Conservation (phyloP, 2,113 vertebrate species). For the Apodemus speciosus region DNA sequence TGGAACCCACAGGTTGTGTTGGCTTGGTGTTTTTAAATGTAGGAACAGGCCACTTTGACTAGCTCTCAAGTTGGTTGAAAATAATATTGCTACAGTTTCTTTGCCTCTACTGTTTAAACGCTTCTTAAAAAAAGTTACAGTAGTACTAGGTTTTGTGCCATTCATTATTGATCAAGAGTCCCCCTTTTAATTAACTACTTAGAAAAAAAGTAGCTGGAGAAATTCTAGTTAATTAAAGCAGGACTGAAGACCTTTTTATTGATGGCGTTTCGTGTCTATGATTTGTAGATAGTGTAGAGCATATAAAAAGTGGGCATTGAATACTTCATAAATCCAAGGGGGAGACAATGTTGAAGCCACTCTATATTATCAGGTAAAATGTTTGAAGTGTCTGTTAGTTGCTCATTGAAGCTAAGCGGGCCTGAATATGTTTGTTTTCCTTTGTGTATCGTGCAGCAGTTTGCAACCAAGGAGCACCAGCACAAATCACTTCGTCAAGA, state of each 20-base stretch:
- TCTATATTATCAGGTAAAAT: background rate
- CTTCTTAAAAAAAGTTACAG: background rate
- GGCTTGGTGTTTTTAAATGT: background rate
- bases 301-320: background rate
- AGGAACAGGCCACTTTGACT: background rate
- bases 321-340: background rate
- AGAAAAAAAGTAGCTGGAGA: background rate
- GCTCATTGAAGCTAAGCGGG: background rate
- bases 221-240: background rate
- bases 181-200: background rate
- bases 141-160: background rate
- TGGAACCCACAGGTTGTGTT: background rate
- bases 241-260: background rate
- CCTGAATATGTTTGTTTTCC: background rate
- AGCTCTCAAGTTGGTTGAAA: conserved; percentile 39
- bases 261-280: background rate
- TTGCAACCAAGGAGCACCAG: background rate
- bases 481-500: conserved; percentile 42
- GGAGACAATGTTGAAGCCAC: background rate
- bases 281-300: conserved; percentile 6
- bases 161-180: background rate
- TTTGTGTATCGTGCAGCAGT: conserved; percentile 1
- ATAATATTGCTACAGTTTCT: conserved; percentile 1
- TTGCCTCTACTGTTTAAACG: background rate
- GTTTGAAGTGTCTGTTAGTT: background rate